A percentile compares a stretch with the other conserved stretches of the same genome.
Conservation (phyloP, 1,140 invertebrate species). For the Heliconius melpomene region DNA sequence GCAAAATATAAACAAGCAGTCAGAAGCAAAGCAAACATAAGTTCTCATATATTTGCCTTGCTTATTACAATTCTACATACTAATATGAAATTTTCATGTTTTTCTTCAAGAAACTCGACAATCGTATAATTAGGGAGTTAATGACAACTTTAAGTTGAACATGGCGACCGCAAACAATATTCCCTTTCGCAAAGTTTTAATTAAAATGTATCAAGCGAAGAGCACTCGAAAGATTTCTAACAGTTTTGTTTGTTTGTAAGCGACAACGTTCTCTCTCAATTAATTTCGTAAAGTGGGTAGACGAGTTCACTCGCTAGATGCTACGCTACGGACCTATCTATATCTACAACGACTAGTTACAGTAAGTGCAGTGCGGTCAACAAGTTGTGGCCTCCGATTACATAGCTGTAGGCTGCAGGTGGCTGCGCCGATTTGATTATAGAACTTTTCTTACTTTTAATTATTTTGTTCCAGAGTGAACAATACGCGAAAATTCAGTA, state of each 20-base stretch:
- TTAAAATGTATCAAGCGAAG: constrained; percentile 68
- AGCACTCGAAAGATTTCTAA: constrained; percentile 59
- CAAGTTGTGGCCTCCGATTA: too few species aligned
- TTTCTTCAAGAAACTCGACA: constrained; percentile 5
- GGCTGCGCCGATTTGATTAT: too few species aligned
- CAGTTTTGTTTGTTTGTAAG: constrained; percentile 58
- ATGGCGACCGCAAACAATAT: constrained; percentile 47
- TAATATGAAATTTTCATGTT: background rate
- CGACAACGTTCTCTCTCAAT: constrained; percentile 65
- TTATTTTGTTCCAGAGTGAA: too few species aligned
- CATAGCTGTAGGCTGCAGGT: too few species aligned
- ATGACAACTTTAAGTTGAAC: constrained; percentile 15
- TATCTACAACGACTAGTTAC: background rate
- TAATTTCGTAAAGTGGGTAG: constrained; percentile 67
- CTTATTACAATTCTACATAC: background rate
- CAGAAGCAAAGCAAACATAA: too few species aligned
- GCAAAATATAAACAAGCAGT: too few species aligned
- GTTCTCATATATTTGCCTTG: too few species aligned
- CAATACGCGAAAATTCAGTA: too few species aligned
- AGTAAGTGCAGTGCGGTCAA: background rate
- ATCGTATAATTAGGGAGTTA: background rate
- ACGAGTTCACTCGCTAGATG: constrained; percentile 49
- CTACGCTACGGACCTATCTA: constrained; percentile 49
- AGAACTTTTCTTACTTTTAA: too few species aligned
- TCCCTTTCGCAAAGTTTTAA: constrained; percentile 71